Evolutionary conservation across 2,113 vertebrate genomes (phyloP), one percentile per base, ranked within the genome.

Genomic region (Indicator indicator): DNA sequence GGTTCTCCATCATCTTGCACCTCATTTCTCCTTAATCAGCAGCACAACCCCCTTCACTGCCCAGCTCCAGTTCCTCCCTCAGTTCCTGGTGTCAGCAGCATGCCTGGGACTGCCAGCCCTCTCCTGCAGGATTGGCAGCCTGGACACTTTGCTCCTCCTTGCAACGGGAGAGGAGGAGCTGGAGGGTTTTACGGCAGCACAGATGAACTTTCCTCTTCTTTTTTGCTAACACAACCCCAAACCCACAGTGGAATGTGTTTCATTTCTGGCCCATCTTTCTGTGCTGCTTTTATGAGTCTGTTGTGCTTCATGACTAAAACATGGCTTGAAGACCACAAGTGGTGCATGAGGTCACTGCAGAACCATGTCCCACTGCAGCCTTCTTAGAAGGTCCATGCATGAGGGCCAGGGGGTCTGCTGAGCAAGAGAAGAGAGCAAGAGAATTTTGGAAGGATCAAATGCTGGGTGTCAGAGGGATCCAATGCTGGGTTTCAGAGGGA

Each of bases 251-350:
- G 83, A 93, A 94, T 38, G 91, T 86, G 83, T 92, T 95, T 96
- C 62, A 90, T 95, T 95, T 90, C 76, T 75, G 81, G 77, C 67
- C 59, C 86, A 84, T 88, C 71, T 84, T 82, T 68, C 83, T 0
- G 2, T 75, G 86, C 55, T 94, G 80, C 69, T 94, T 94, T 96
- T 95, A 90, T 52, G 46, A 72, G 79, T 23, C 95, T 68, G 12
- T 28, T 62, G 88, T 76, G 92, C 69, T 96, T 88, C 81, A 77
- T 2, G 26, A 2, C 23, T 69, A 5, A 60, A 70, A 50, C 0
- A 0, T 44, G 27, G 18, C 73, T 70, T 78, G 95, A 46, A 65
- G 88, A 81, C 69, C 86, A 86, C 0, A 1, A 80, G 59, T 2
- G 20, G 36, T 21, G 30, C 56, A 50, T 0, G 38, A 72, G 65